phyloP scores from a whole-genome alignment of 2,888 invertebrate genomes.

The Mycogona germanica region DNA sequence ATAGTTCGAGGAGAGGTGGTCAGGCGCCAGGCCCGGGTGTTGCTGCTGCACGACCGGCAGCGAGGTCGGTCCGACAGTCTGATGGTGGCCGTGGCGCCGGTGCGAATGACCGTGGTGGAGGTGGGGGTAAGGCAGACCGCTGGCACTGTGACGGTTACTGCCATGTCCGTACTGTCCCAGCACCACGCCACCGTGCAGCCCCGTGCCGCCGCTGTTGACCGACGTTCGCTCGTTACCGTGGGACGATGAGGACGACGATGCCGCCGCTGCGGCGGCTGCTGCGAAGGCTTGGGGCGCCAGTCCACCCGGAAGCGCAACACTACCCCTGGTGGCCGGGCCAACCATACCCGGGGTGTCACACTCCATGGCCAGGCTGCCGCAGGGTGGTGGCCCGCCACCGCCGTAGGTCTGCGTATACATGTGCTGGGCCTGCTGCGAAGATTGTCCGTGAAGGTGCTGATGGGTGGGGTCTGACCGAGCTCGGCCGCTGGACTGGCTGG shows the following conservation, averaged over 20 bases:
- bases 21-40: conserved; percentile 15
- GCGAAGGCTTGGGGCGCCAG: conserved; percentile 15
- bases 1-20: conserved; percentile 23
- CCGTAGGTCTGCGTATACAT: conserved; percentile 27
- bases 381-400: conserved; percentile 14
- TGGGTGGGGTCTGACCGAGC: conserved; percentile 33
- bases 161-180: conserved; percentile 9
- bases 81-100: conserved; percentile 25
- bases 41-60: conserved; percentile 3
- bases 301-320: conserved; percentile 25
- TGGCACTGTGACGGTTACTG: conserved; percentile 13
- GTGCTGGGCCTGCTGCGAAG: conserved; percentile 23
- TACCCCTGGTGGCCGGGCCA: conserved; percentile 21
- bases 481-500: conserved; percentile 27
- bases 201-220: background rate
- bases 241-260: background rate
- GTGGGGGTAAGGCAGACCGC: conserved; percentile 22
- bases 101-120: conserved; percentile 25
- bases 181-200: background rate
- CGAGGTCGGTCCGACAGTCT: conserved; percentile 23
- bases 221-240: too few relatives aligned
- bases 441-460: conserved; percentile 30
- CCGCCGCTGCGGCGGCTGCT: background rate
- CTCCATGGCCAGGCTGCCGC: conserved; percentile 49
- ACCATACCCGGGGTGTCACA: conserved; percentile 49